phyloP scores from a whole-genome alignment of 1,140 invertebrate genomes.

The Harpegnathos saltator region DNA sequence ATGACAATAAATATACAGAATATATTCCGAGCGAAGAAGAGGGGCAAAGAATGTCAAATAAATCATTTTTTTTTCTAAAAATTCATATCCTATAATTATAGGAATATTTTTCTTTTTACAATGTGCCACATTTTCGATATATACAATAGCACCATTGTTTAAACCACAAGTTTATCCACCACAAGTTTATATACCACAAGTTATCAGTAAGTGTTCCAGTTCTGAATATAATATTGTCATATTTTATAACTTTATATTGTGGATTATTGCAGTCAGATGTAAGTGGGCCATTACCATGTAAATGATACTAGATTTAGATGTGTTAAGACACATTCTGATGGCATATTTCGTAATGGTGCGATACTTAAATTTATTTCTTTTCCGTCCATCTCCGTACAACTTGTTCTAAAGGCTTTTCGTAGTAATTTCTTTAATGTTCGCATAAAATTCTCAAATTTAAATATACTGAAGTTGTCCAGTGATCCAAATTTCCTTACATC shows the following conservation, averaged over 20 bases:
- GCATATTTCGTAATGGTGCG: background rate
- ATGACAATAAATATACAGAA: background rate
- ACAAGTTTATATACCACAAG: background rate
- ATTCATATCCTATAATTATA: background rate
- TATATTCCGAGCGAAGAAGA: background rate
- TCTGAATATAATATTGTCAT: background rate
- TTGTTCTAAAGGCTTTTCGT: conserved; percentile 7
- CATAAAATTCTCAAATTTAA: conserved; percentile 5
- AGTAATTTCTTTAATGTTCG: background rate
- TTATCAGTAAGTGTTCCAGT: background rate
- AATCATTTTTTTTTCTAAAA: background rate
- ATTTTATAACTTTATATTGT: conserved; percentile 5
- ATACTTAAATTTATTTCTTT: background rate
- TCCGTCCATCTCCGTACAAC: background rate
- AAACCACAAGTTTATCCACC: background rate
- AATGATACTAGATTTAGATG: background rate
- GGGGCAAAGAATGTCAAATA: background rate
- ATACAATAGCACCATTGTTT: background rate
- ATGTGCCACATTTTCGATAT: background rate
- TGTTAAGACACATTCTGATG: background rate
- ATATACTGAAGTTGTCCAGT: background rate
- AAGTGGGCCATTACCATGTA: background rate
- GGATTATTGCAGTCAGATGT: background rate
- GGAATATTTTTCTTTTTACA: background rate
- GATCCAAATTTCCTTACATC: background rate